Percentiles rank a stretch among this genome's conserved stretches.
These are phyloP conservation scores for Bhutanitis thaidina DNA, from an alignment of 2,888 invertebrate genomes.

Conservation along the genomic window DNA sequence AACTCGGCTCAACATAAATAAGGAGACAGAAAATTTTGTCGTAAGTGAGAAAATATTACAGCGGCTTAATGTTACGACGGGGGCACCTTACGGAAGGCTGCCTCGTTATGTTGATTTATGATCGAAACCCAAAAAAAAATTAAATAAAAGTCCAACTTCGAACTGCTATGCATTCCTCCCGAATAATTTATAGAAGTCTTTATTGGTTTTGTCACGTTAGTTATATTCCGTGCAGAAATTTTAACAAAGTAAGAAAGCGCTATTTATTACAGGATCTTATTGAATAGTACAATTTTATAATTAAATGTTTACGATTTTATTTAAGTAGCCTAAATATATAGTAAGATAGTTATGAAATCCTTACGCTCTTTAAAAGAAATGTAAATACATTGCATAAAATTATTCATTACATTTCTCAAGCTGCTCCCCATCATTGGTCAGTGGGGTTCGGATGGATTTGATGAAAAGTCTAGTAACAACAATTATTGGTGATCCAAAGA, in stretches of 20 bases:
- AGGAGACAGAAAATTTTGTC: constrained; percentile 71
- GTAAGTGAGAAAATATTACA: constrained; percentile 78
- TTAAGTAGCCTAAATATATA: no score
- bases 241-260: neutral
- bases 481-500: no score
- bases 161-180: constrained; percentile 48
- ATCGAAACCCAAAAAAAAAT: constrained; percentile 33
- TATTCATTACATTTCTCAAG: no score
- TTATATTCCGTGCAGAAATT: constrained; percentile 3
- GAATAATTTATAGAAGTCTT: constrained; percentile 45
- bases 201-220: constrained; percentile 39
- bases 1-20: constrained; percentile 63
- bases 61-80: constrained; percentile 71
- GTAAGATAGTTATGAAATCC: no score
- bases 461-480: no score
- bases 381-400: no score
- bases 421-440: no score
- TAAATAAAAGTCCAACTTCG: constrained; percentile 20
- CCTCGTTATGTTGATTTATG: constrained; percentile 77
- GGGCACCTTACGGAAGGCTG: constrained; percentile 65
- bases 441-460: no score
- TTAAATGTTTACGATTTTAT: no score
- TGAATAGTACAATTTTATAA: neutral
- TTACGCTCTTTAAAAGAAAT: no score
- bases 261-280: neutral